phyloP scores from a whole-genome alignment of 2,888 invertebrate genomes.

The Nymphalis urticae region DNA sequence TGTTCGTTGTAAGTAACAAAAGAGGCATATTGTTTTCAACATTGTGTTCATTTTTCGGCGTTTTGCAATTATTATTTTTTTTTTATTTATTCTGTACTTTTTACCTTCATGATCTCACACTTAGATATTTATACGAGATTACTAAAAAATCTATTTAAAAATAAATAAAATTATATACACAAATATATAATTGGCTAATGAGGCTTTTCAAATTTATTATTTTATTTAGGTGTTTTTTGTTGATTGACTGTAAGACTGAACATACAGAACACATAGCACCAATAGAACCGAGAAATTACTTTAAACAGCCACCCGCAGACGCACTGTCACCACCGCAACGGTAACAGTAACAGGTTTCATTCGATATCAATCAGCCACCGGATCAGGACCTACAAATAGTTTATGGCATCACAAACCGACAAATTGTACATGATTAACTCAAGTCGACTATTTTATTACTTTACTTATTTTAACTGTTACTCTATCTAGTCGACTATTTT shows the following conservation, averaged over 20 bases:
- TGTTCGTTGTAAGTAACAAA: constrained; percentile 78
- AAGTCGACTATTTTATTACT: constrained; percentile 44
- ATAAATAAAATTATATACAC: constrained; percentile 69
- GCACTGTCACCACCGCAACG: constrained; percentile 52
- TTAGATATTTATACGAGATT: constrained; percentile 81
- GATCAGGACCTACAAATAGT: constrained; percentile 44
- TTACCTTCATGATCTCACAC: constrained; percentile 79
- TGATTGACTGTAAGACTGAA: constrained; percentile 74
- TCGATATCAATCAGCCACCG: constrained; percentile 38
- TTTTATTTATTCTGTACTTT: constrained; percentile 74
- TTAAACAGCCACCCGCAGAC: constrained; percentile 58
- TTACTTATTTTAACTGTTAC: constrained; percentile 41
- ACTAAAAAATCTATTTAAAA: constrained; percentile 71
- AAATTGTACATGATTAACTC: constrained; percentile 38
- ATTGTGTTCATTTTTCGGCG: constrained; percentile 79
- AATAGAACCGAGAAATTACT: constrained; percentile 49
- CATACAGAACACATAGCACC: constrained; percentile 65
- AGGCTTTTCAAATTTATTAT: constrained; percentile 76
- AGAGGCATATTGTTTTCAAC: constrained; percentile 78
- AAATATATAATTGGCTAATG: constrained; percentile 78
- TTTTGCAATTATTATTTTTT: constrained; percentile 55
- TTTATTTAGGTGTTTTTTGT: constrained; percentile 69
- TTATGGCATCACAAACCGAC: constrained; percentile 40
- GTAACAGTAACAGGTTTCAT: constrained; percentile 17
- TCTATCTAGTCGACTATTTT: constrained; percentile 46